phyloP scores from a whole-genome alignment of 2,888 invertebrate species.

The Ophonus ardosiacus region DNA sequence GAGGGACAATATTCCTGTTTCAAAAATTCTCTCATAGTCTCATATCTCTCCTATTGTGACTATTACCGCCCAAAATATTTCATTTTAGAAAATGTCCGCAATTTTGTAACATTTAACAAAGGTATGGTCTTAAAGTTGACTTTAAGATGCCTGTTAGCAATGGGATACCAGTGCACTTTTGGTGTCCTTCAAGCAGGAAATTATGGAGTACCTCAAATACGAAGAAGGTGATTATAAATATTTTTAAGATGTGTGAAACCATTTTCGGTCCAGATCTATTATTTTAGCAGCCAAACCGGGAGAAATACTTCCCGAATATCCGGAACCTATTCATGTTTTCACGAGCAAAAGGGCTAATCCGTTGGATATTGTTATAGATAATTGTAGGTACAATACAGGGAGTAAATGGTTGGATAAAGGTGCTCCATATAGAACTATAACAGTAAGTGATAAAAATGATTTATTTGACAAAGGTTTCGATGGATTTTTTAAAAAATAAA shows the following conservation, averaged over 20 bases:
- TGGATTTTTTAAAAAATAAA: neutral
- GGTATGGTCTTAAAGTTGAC: conserved; percentile 90
- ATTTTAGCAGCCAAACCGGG: conserved; percentile 91
- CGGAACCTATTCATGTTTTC: conserved; percentile 89
- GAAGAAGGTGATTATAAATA: conserved; percentile 78
- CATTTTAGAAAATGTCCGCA: conserved; percentile 90
- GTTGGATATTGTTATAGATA: conserved; percentile 80
- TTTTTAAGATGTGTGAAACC: neutral
- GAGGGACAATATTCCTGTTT: conserved; percentile 90
- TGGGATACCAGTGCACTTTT: conserved; percentile 93
- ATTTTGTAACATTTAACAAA: conserved; percentile 90
- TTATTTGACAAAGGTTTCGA: neutral
- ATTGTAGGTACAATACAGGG: conserved; percentile 75
- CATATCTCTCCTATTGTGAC: conserved; percentile 90
- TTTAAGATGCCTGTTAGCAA: conserved; percentile 84
- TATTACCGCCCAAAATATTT: conserved; percentile 86
- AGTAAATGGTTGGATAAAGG: conserved; percentile 67
- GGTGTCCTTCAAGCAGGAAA: conserved; percentile 92
- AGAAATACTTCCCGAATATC: conserved; percentile 84
- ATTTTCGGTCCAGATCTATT: conserved; percentile 76
- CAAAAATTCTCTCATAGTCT: conserved; percentile 90
- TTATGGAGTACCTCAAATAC: conserved; percentile 90
- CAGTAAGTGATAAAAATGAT: conserved; percentile 70
- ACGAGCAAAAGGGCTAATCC: conserved; percentile 76
- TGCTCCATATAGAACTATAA: conserved; percentile 87